These are phyloP conservation scores for Crax fasciolata DNA, from an alignment of 2,797 vertebrate genomes.

Conservation along the genomic window DNA sequence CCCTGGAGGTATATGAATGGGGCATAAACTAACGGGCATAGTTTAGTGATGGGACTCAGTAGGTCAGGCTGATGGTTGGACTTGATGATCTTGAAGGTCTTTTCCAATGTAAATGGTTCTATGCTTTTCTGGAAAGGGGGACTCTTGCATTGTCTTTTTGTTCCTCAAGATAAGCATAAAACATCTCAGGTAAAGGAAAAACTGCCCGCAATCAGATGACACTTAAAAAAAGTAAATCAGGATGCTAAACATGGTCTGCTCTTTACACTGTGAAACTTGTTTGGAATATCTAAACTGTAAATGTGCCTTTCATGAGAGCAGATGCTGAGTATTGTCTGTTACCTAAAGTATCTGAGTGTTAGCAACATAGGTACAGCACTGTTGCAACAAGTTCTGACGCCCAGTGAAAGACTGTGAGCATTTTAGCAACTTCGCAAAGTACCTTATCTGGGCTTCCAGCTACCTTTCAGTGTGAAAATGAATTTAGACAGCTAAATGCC, in stretches of 20 bases:
- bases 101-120: neutral
- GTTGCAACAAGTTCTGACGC: neutral
- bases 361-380: neutral
- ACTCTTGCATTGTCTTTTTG: neutral
- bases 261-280: neutral
- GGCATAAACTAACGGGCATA: neutral
- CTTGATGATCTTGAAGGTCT: neutral
- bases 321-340: neutral
- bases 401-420: neutral
- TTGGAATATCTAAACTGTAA: neutral
- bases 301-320: neutral
- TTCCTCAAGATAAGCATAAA: neutral
- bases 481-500: neutral
- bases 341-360: neutral
- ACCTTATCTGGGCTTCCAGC: neutral
- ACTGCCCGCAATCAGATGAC: rapidly evolving
- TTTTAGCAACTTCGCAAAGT: neutral
- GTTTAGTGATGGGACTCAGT: neutral
- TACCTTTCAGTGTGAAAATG: neutral
- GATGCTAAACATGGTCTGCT: neutral
- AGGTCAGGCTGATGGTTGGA: neutral
- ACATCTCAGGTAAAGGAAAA: neutral
- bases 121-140: neutral
- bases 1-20: neutral
- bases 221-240: neutral